Conservation (phyloP, 2,113 vertebrate species). For the Trachemys scripta region DNA sequence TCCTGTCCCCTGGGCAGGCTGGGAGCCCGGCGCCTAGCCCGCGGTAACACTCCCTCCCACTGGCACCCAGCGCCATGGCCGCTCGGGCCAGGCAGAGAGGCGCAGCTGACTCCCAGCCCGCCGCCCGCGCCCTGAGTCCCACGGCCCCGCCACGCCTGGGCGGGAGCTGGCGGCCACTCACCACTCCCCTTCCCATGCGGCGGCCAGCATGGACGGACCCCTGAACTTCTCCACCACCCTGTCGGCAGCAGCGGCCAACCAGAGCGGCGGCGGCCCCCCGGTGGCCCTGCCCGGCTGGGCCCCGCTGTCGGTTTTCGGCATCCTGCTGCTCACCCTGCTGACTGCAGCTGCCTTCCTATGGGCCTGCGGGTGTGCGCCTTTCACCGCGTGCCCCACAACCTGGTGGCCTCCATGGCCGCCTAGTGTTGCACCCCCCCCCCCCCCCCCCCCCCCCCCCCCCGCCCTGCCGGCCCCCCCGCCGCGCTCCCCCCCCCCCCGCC, state of each 20-base stretch:
- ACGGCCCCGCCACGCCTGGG: too few species aligned
- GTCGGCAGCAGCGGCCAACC: constrained; percentile 21
- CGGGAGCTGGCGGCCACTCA: not conserved
- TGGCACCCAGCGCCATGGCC: not conserved
- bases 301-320: constrained; percentile 87
- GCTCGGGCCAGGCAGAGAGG: not conserved
- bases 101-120: not conserved
- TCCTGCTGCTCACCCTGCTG: constrained; percentile 88
- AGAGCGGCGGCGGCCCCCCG: constrained; percentile 26
- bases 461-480: too few species aligned
- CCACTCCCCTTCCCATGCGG: not conserved
- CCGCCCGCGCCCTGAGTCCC: too few species aligned
- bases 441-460: too few species aligned
- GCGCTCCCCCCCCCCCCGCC: too few species aligned
- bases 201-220: constrained; percentile 62
- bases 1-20: not conserved
- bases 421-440: constrained; percentile 23
- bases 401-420: constrained; percentile 95
- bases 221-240: constrained; percentile 45
- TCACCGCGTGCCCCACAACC: constrained; percentile 95
- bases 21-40: not conserved
- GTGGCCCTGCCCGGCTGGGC: not conserved
- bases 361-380: constrained; percentile 91
- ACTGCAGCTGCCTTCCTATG: constrained; percentile 92
- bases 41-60: not conserved